Conservation (phyloP, 2,113 vertebrate genomes). For the Pseudopodoces humilis region DNA sequence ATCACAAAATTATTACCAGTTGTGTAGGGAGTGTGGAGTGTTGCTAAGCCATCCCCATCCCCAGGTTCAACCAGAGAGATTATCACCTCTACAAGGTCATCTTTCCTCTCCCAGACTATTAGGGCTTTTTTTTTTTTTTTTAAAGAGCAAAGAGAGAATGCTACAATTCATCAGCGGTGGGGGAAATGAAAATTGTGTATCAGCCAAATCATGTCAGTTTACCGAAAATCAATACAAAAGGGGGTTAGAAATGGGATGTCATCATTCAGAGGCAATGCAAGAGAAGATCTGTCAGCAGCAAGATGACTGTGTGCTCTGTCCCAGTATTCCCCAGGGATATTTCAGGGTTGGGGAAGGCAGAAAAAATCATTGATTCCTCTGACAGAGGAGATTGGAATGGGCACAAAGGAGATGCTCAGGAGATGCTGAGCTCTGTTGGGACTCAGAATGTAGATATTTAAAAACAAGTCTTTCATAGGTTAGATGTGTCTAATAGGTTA, state of each 20-base stretch:
- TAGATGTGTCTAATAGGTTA: neutral
- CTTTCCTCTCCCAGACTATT: neutral
- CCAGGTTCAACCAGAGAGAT: neutral
- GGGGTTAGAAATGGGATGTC: neutral
- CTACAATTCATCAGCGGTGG: neutral
- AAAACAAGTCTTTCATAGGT: neutral
- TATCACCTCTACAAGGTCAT: neutral
- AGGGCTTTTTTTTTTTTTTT: neutral
- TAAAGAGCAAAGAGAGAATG: neutral
- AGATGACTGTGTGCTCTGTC: neutral
- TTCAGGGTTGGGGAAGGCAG: neutral
- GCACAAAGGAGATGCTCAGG: neutral
- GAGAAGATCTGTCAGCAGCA: neutral
- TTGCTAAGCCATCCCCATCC: neutral
- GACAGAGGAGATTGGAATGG: neutral
- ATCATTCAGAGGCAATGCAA: neutral
- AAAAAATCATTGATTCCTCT: neutral
- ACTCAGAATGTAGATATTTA: neutral
- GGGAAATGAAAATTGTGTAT: neutral
- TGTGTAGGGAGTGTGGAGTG: neutral
- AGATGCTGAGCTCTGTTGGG: neutral
- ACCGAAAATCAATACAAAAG: slow-evolving; percentile 11
- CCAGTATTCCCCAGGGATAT: neutral
- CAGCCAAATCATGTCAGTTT: neutral
- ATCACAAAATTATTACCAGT: slow-evolving; percentile 29